Conservation (phyloP, 1,140 invertebrate genomes). For the Sipha flava region DNA sequence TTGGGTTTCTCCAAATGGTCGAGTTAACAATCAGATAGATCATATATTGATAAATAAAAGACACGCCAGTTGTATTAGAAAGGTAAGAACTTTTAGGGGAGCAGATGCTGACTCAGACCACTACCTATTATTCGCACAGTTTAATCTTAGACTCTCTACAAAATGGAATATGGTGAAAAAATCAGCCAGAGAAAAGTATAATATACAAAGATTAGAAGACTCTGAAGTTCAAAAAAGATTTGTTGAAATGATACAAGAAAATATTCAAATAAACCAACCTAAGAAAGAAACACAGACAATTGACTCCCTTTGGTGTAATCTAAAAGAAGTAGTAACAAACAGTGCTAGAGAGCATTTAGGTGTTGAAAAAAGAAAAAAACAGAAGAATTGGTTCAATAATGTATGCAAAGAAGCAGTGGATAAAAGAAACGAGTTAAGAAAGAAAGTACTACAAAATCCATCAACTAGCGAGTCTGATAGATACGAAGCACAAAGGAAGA, state of each 20-base stretch:
- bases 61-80: neutral
- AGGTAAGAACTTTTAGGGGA: conserved; percentile 34
- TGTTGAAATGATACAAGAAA: neutral
- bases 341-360: neutral
- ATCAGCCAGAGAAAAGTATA: neutral
- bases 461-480: neutral
- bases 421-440: conserved; percentile 26
- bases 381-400: conserved; percentile 32
- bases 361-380: neutral
- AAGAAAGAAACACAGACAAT: neutral
- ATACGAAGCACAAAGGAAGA: conserved; percentile 1
- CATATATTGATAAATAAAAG: conserved; percentile 34
- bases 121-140: conserved; percentile 26
- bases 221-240: neutral
- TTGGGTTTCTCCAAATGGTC: conserved; percentile 36
- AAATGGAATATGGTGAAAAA: neutral
- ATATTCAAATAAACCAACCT: neutral
- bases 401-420: conserved; percentile 19
- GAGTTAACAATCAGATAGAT: conserved; percentile 35
- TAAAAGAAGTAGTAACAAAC: neutral
- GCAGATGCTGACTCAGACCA: conserved; percentile 33
- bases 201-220: neutral
- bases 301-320: neutral
- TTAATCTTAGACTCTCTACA: neutral
- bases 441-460: neutral